Evolutionary conservation across 2,113 vertebrate species (phyloP).

Genomic region (Poeciliopsis occidentalis): DNA sequence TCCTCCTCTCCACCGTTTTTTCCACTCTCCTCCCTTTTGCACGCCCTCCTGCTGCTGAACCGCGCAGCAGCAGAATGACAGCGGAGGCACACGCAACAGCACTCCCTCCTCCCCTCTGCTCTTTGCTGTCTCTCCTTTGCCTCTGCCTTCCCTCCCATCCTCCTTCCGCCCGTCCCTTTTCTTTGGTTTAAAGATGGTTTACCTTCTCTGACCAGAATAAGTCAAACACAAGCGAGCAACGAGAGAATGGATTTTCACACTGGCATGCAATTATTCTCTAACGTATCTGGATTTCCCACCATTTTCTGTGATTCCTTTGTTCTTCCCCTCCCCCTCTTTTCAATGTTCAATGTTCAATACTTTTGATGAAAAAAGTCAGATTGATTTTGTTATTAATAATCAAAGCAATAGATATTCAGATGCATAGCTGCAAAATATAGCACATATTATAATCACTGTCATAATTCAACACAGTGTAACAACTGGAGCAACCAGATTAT

Average conservation of each 20-base stretch:
- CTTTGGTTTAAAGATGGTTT: conserved; percentile 71
- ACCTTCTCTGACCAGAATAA: conserved; percentile 63
- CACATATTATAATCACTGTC: conserved; percentile 17
- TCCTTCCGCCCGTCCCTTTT: conserved; percentile 34
- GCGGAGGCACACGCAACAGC: conserved; percentile 73
- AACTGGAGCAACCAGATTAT: conserved; percentile 57
- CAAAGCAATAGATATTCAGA: conserved; percentile 13
- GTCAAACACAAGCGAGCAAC: conserved; percentile 54
- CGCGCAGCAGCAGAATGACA: conserved; percentile 82
- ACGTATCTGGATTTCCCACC: conserved; percentile 49
- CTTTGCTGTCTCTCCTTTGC: conserved; percentile 63
- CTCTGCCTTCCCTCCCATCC: conserved; percentile 62
- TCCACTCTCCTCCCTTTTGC: conserved; percentile 74
- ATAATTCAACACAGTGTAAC: conserved; percentile 25
- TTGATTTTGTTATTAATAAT: conserved; percentile 32
- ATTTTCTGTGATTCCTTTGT: conserved; percentile 72
- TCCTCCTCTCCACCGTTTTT: conserved; percentile 64
- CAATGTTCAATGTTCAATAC: conserved; percentile 58
- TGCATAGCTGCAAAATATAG: conserved; percentile 18
- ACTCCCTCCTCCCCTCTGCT: conserved; percentile 74
- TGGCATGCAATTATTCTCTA: conserved; percentile 24
- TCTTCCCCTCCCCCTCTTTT: conserved; percentile 69
- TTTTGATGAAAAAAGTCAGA: conserved; percentile 47
- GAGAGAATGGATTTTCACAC: conserved; percentile 36
- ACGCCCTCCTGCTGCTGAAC: conserved; percentile 77